Percentiles rank a stretch among this genome's conserved stretches.
phyloP scores from a whole-genome alignment of 2,113 vertebrate species.

The Gavialis gangeticus region DNA sequence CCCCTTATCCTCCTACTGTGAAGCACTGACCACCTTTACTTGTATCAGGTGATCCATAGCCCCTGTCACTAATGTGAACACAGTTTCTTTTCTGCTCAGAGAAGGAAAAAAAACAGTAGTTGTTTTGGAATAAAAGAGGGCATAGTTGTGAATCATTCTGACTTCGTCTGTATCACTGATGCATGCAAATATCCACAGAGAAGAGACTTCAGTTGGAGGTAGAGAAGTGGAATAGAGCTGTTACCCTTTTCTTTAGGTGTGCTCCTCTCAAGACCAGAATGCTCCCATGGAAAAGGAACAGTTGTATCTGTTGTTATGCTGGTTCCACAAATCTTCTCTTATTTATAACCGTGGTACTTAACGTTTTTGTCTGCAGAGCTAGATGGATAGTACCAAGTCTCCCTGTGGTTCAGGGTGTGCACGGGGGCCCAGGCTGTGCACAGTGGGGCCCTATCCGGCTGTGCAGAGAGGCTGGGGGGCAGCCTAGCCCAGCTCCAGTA shows the following conservation, averaged over 20 bases:
- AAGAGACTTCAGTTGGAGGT: neutral
- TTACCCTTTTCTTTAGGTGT: neutral
- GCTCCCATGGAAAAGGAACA: neutral
- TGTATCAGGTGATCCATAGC: neutral
- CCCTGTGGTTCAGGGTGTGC: no score
- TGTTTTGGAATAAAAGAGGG: neutral
- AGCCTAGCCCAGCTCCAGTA: no score
- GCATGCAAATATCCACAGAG: neutral
- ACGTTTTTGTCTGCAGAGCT: no score
- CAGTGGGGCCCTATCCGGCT: no score
- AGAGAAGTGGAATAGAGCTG: rapidly evolving
- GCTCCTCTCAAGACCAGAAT: rapidly evolving
- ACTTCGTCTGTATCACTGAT: neutral
- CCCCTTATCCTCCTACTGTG: neutral
- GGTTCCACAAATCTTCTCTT: neutral
- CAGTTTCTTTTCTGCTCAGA: neutral
- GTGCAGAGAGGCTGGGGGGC: no score
- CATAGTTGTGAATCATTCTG: neutral
- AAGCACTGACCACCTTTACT: neutral
- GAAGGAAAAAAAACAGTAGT: neutral
- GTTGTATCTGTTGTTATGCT: neutral
- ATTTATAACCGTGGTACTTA: neutral
- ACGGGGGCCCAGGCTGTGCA: no score
- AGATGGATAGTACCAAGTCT: no score
- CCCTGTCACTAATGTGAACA: neutral